Evolutionary conservation across 2,113 vertebrate genomes (phyloP), one percentile per base, ranked within the genome.

Genomic region (Catagonus wagneri): DNA sequence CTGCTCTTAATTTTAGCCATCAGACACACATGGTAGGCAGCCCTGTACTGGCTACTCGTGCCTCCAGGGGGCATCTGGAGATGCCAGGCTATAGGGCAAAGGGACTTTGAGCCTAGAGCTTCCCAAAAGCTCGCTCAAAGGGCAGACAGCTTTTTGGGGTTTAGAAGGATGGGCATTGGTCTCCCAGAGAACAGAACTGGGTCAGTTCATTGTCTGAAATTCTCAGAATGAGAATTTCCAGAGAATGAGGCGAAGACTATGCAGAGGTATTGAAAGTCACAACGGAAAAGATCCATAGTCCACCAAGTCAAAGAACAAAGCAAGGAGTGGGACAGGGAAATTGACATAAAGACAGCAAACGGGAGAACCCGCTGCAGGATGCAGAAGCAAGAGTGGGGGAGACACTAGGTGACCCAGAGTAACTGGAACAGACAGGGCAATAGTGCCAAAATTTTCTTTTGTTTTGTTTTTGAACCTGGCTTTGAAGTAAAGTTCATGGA

Each of bases 21-120:
- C 90, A 93, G 97, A 96, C 75, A 97, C 97, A 93, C 89, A 83
- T 58, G 97, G 71, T 25, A 81, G 96, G 92, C 97, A 20, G 89
- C 56, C 89, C 15, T 15, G 87, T 76, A 78, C 91, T 34, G 23
- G 68, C 83, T 60, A 95, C 80, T 81, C 23, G 87, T 79, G 69
- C 90, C 85, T 98, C 90, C 60, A 52, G 88, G 79, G 90, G 68
- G 60, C 7, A 83, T 65, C 25, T 29, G 22, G 92, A 95, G 89
- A 96, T 84, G 63, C 95, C 95, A 98, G 97, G 95, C 98, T 97
- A 97, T 89, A 96, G 97, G 89, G 83, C 96, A 98, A 96, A 97
- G 96, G 95, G 96, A 90, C 93, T 97, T 97, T 90, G 7, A 16
- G 27, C 14, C n/a, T 68, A 52, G 58, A 86, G 8, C 50, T 27